A percentile compares a stretch with the other conserved stretches of the same genome.
Conservation (phyloP, 30 jellyfish, hydroid and myxozoan species). For the Aurelia coerulea region DNA sequence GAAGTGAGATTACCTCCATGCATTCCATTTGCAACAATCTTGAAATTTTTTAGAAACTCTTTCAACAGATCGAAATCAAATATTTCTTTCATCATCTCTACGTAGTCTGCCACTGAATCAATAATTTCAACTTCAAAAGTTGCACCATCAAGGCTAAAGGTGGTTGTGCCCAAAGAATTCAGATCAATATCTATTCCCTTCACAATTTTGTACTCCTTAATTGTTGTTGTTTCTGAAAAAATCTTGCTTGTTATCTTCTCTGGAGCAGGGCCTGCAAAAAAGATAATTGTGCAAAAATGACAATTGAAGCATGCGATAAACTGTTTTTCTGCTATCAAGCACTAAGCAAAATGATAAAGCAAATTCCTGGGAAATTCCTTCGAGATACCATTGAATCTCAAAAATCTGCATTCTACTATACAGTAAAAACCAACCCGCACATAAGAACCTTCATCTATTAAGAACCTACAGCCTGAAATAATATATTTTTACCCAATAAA, state of each 20-base stretch:
- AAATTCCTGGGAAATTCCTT: too few relatives aligned
- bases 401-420: too few relatives aligned
- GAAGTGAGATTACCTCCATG: slow-evolving; percentile 76
- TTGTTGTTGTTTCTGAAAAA: slow-evolving; percentile 36
- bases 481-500: too few relatives aligned
- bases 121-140: slow-evolving; percentile 72
- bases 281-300: not conserved
- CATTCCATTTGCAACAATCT: slow-evolving; percentile 82
- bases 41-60: slow-evolving; percentile 42
- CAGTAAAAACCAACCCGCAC: too few relatives aligned
- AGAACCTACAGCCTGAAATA: too few relatives aligned
- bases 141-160: slow-evolving; percentile 52
- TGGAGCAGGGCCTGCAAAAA: slow-evolving; percentile 91
- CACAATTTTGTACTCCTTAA: slow-evolving; percentile 62
- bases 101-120: slow-evolving; percentile 86
- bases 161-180: slow-evolving; percentile 25
- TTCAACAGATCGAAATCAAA: slow-evolving; percentile 75
- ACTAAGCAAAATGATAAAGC: not conserved
- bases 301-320: not conserved
- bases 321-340: not conserved
- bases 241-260: slow-evolving; percentile 75
- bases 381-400: too few relatives aligned
- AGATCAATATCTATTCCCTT: slow-evolving; percentile 53
- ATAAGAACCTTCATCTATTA: too few relatives aligned
- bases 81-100: slow-evolving; percentile 73